Evolutionary conservation across 2,888 invertebrate species (phyloP).

Genomic region (Gasteruption jaculator): DNA sequence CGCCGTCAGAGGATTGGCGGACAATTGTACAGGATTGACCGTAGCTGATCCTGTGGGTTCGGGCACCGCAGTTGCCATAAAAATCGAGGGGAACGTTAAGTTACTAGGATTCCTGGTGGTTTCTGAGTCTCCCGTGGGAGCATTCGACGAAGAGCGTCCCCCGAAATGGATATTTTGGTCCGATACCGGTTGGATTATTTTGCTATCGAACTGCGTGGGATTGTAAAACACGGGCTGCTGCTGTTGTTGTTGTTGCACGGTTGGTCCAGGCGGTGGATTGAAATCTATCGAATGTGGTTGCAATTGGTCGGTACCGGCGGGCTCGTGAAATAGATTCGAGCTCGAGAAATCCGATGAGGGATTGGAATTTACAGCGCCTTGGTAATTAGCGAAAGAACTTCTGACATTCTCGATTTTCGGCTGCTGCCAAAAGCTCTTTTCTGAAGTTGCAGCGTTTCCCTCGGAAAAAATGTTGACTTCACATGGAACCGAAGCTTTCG

Average conservation of each 20-base stretch:
- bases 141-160: conserved; percentile 13
- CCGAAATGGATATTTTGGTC: conserved; percentile 16
- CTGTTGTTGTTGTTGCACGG: neutral
- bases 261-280: neutral
- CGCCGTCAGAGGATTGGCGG: conserved; percentile 33
- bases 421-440: neutral
- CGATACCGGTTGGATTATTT: conserved; percentile 12
- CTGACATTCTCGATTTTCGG: too few species aligned
- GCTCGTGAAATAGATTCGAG: conserved; percentile 6
- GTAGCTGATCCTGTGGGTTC: conserved; percentile 45
- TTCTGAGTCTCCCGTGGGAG: conserved; percentile 12
- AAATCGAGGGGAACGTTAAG: conserved; percentile 18
- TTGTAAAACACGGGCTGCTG: conserved; percentile 32
- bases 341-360: neutral
- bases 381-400: too few species aligned
- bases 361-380: too few species aligned
- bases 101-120: conserved; percentile 8
- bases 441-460: neutral
- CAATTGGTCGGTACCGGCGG: conserved; percentile 1
- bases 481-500: neutral
- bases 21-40: conserved; percentile 42
- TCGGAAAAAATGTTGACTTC: neutral
- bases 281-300: neutral
- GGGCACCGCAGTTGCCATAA: conserved; percentile 31
- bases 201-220: conserved; percentile 28